These are phyloP conservation scores for Poecilia wingei DNA, from an alignment of 2,797 vertebrate species.

Conservation along the genomic window DNA sequence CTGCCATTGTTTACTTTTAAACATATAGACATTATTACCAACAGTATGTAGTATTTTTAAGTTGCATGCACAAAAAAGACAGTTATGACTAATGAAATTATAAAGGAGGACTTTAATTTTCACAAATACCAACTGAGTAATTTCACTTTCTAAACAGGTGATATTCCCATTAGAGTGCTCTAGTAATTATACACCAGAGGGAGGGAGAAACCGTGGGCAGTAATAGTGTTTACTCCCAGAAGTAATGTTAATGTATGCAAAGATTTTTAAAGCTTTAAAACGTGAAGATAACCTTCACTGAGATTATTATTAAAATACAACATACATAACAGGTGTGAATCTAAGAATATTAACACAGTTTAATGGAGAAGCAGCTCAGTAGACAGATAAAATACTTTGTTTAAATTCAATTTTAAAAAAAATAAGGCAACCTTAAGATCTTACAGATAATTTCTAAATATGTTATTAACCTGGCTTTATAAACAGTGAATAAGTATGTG, in stretches of 20 bases:
- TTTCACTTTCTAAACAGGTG: constrained; percentile 12
- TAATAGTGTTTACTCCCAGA: constrained; percentile 7
- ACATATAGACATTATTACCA: neutral
- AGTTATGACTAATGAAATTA: neutral
- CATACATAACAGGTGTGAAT: neutral
- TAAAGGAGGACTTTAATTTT: neutral
- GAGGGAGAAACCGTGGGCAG: constrained; percentile 4
- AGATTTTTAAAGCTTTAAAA: neutral
- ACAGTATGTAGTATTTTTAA: neutral
- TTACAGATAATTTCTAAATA: neutral
- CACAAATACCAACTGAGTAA: constrained; percentile 6
- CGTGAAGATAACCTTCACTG: neutral
- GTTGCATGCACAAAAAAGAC: neutral
- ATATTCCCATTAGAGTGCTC: constrained; percentile 3
- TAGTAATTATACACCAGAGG: constrained; percentile 12
- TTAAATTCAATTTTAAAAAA: neutral
- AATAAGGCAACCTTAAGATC: neutral
- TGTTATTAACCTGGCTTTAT: neutral
- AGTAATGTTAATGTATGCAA: constrained; percentile 1
- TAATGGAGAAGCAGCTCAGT: neutral
- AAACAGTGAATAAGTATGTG: neutral
- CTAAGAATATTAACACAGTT: neutral
- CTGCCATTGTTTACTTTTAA: neutral
- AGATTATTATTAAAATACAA: neutral
- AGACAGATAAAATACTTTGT: neutral